Conservation (phyloP, 2,797 vertebrate species). For the Melanotaenia nigrans region DNA sequence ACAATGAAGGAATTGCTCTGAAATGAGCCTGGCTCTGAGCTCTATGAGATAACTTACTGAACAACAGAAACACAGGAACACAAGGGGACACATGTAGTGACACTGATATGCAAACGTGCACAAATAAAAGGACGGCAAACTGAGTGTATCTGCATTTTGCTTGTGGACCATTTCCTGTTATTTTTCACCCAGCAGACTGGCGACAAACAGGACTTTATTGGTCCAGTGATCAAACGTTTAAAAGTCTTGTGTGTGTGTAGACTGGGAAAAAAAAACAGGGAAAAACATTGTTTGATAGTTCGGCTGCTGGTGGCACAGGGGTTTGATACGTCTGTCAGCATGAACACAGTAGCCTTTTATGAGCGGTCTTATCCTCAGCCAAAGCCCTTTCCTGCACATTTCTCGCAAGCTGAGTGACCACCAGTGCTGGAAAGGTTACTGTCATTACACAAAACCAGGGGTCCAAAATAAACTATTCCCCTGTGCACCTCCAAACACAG, state of each 20-base stretch:
- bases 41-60: constrained; percentile 26
- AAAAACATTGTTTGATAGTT: constrained; percentile 64
- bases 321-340: constrained; percentile 70
- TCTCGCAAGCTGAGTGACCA: constrained; percentile 45
- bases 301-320: constrained; percentile 46
- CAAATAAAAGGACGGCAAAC: constrained; percentile 32
- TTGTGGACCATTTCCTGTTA: constrained; percentile 60
- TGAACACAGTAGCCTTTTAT: constrained; percentile 57
- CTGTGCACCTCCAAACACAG: constrained; percentile 20
- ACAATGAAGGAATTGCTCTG: constrained; percentile 38
- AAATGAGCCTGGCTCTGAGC: constrained; percentile 47
- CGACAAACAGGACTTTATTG: constrained; percentile 64
- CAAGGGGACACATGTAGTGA: constrained; percentile 6
- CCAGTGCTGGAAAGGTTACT: constrained; percentile 42
- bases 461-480: constrained; percentile 55
- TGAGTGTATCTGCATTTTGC: constrained; percentile 23
- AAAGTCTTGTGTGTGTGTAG: constrained; percentile 56
- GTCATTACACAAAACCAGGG: constrained; percentile 36
- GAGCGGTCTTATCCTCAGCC: constrained; percentile 66
- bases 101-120: constrained; percentile 21
- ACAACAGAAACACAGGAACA: constrained; percentile 28
- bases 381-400: constrained; percentile 67
- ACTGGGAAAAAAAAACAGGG: constrained; percentile 16
- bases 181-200: constrained; percentile 46
- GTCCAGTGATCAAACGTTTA: constrained; percentile 71